Conservation (phyloP, 2,888 invertebrate species). For the Rhamnusium bicolor region DNA sequence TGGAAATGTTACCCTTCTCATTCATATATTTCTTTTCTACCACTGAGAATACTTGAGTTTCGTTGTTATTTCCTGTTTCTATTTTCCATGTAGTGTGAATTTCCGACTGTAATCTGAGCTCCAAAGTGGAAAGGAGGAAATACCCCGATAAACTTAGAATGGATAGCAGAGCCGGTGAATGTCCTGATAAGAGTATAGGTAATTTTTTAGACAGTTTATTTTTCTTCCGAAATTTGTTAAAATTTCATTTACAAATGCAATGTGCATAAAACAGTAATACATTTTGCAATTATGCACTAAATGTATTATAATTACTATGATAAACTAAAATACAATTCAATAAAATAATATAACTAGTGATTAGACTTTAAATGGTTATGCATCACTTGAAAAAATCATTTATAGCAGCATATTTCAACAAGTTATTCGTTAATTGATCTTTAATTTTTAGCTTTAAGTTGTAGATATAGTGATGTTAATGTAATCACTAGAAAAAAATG, state of each 20-base stretch:
- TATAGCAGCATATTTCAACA: no score
- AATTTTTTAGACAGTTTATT: neutral
- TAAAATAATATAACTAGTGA: no score
- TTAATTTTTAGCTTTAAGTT: no score
- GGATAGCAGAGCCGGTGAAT: neutral
- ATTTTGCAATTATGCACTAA: no score
- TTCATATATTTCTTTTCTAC: neutral
- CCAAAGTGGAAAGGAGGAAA: constrained; percentile 8
- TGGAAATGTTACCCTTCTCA: neutral
- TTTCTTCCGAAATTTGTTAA: neutral
- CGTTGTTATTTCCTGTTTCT: neutral
- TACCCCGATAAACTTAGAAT: neutral
- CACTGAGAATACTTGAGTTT: neutral
- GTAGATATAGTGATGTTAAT: no score
- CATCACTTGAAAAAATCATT: no score
- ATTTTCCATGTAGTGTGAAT: neutral
- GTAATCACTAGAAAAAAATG: no score
- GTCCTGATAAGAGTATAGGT: neutral
- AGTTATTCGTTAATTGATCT: no score
- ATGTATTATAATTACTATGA: no score
- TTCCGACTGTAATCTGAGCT: neutral
- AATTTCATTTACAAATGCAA: neutral
- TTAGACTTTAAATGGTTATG: no score
- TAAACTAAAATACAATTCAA: no score
- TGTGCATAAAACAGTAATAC: no score